These are phyloP conservation scores for Ctenoplectra terminalis DNA, from an alignment of 1,140 invertebrate genomes.

Conservation along the genomic window DNA sequence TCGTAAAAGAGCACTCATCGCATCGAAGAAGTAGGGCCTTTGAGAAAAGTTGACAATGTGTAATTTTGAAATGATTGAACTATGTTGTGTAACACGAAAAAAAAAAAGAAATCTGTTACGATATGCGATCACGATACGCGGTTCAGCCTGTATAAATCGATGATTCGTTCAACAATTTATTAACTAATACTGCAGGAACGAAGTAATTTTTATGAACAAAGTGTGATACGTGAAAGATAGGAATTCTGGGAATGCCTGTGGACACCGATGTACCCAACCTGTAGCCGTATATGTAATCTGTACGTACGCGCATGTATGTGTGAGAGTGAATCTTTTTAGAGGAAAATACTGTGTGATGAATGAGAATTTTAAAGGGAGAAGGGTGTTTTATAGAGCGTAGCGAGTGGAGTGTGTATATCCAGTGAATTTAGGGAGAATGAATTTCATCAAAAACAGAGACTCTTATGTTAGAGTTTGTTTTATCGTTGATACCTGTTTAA, in stretches of 20 bases:
- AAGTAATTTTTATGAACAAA: neutral
- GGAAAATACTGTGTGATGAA: neutral
- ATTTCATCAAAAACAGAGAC: neutral
- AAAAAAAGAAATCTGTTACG: too few species aligned
- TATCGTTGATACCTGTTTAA: neutral
- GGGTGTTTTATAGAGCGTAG: neutral
- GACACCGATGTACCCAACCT: neutral
- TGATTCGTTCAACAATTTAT: neutral
- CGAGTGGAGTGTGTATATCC: neutral
- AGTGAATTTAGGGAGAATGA: neutral
- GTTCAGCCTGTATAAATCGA: too few species aligned
- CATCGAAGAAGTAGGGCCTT: too few species aligned
- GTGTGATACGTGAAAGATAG: too few species aligned
- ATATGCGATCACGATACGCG: too few species aligned
- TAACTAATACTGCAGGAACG: neutral
- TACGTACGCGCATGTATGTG: too few species aligned
- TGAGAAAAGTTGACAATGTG: too few species aligned
- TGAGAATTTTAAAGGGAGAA: neutral
- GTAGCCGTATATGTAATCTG: too few species aligned
- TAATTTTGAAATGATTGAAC: too few species aligned
- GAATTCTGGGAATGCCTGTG: neutral
- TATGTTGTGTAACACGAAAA: too few species aligned
- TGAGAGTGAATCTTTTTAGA: neutral
- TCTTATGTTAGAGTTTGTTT: neutral
- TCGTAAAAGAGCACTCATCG: too few species aligned